Conservation (phyloP, 2,797 vertebrate genomes). For the Poecilia wingei region DNA sequence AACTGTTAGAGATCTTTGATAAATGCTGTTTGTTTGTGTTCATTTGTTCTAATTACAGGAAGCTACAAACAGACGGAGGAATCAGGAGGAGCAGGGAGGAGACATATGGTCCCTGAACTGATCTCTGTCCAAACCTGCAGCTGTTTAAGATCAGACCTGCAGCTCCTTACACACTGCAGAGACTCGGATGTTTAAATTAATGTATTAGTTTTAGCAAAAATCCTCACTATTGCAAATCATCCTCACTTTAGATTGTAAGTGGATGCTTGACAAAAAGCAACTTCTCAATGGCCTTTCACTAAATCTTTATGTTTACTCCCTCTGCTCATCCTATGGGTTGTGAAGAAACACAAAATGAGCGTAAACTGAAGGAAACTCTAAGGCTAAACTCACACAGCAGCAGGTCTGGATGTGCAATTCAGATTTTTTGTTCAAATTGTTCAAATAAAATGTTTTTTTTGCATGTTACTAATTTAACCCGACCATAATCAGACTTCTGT, state of each 20-base stretch:
- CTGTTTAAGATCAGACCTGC: background rate
- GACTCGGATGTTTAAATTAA: background rate
- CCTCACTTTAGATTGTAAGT: background rate
- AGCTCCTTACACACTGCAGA: background rate
- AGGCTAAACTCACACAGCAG: no score
- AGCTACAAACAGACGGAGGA: background rate
- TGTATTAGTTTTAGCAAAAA: background rate
- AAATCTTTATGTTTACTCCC: background rate
- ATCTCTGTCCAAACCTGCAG: background rate
- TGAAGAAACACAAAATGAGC: background rate
- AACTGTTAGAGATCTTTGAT: conserved; percentile 11
- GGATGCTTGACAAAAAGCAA: background rate
- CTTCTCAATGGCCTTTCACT: background rate
- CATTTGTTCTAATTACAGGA: conserved; percentile 50
- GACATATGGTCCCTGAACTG: background rate
- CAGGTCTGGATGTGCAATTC: no score
- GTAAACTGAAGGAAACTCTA: background rate
- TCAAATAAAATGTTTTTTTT: no score
- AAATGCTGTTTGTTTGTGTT: conserved; percentile 30
- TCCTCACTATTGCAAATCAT: background rate
- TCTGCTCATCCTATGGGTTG: background rate
- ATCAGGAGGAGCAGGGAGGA: background rate
- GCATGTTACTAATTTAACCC: no score
- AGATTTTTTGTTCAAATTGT: no score
- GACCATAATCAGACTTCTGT: no score